A percentile compares a stretch with the other conserved stretches of the same genome.
Evolutionary conservation across 2,797 vertebrate species (phyloP).

Genomic region (Fratercula arctica): DNA sequence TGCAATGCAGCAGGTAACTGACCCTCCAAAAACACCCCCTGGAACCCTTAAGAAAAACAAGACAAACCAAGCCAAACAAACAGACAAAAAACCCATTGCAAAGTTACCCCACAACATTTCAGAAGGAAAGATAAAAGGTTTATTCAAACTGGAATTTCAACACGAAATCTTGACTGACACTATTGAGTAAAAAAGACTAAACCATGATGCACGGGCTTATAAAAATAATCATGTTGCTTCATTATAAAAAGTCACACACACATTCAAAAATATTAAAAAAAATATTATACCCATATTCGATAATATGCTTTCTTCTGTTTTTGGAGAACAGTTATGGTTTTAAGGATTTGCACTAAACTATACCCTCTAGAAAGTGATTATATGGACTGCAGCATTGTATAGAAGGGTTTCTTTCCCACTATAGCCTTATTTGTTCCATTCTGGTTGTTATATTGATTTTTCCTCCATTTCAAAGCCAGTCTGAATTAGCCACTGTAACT

Average conservation of each 20-base stretch:
- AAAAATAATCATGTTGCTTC: not conserved
- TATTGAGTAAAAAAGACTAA: not conserved
- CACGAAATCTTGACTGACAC: not conserved
- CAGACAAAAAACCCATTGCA: not conserved
- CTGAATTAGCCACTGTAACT: not conserved
- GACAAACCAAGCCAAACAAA: not conserved
- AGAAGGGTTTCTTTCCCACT: not conserved
- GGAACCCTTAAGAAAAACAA: not conserved
- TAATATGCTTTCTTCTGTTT: not conserved
- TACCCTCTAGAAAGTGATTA: not conserved
- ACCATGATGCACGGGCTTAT: not conserved
- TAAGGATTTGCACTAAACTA: not conserved
- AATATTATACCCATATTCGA: not conserved
- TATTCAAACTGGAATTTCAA: not conserved
- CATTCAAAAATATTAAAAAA: not conserved
- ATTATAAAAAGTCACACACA: not conserved
- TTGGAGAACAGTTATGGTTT: not conserved
- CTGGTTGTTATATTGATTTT: not conserved
- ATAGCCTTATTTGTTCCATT: not conserved
- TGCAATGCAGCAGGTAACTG: not conserved
- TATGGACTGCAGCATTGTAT: not conserved
- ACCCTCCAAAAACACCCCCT: fast-evolving
- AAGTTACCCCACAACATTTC: not conserved
- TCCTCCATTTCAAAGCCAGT: not conserved
- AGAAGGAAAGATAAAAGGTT: not conserved